These are phyloP conservation scores for Caranx melampygus DNA, from an alignment of 2,113 vertebrate genomes.

Conservation along the genomic window DNA sequence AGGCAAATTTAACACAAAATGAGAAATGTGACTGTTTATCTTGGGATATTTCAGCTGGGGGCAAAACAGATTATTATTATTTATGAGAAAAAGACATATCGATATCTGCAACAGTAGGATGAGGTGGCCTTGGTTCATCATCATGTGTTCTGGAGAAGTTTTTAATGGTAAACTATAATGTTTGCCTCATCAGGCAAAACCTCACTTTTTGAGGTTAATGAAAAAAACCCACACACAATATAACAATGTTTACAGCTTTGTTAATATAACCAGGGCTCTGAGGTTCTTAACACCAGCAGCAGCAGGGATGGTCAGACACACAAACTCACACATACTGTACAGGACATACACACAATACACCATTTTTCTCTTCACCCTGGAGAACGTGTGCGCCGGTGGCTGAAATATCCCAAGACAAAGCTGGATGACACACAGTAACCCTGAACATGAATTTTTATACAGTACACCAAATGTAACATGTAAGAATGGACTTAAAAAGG, in stretches of 20 bases:
- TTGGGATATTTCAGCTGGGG: constrained; percentile 64
- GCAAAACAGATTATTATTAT: constrained; percentile 2
- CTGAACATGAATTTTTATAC: constrained; percentile 66
- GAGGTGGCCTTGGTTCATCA: constrained; percentile 13
- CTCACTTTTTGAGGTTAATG: constrained; percentile 16
- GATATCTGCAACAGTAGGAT: constrained; percentile 7
- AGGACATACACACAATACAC: constrained; percentile 25
- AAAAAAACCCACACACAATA: background rate
- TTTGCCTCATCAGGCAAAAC: constrained; percentile 12
- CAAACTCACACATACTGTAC: constrained; percentile 20
- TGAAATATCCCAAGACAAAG: constrained; percentile 72
- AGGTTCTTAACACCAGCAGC: constrained; percentile 43
- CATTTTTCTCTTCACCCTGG: constrained; percentile 18
- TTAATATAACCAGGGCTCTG: constrained; percentile 27
- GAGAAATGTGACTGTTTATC: constrained; percentile 42
- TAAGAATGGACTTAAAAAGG: constrained; percentile 72
- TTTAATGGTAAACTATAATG: background rate
- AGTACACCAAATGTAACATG: constrained; percentile 76
- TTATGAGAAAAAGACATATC: background rate
- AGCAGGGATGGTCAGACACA: constrained; percentile 28
- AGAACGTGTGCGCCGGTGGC: background rate
- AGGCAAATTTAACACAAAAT: constrained; percentile 31
- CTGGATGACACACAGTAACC: constrained; percentile 48
- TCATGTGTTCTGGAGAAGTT: background rate
- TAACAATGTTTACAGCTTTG: constrained; percentile 31